phyloP scores from a whole-genome alignment of 2,113 vertebrate genomes.

The Nycticryphes semicollaris region DNA sequence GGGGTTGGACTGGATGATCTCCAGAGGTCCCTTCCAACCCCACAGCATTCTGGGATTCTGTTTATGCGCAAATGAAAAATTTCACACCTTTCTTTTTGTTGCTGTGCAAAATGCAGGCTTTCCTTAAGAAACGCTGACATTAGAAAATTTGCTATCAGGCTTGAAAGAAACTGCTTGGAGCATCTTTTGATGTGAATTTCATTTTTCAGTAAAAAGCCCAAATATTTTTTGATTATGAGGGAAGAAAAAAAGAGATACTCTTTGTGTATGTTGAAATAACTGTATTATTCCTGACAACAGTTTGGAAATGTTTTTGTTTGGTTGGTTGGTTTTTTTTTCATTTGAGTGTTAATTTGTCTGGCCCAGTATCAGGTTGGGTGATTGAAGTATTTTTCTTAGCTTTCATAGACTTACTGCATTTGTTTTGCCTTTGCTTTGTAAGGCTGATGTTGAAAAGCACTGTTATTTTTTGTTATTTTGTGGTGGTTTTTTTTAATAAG shows the following conservation, averaged over 20 bases:
- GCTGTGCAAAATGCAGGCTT: neutral
- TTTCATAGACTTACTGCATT: neutral
- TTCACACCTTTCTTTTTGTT: neutral
- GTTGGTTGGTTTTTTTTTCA: neutral
- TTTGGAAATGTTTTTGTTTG: neutral
- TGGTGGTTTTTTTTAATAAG: neutral
- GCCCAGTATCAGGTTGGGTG: neutral
- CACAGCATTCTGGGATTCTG: too few relatives aligned
- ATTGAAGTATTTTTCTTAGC: neutral
- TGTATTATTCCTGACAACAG: neutral
- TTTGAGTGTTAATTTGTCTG: neutral
- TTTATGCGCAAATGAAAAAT: fast-evolving
- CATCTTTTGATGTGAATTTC: neutral
- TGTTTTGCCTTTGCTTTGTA: neutral
- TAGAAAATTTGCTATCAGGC: neutral
- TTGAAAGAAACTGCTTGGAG: neutral
- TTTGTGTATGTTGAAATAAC: neutral
- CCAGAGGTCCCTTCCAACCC: too few relatives aligned
- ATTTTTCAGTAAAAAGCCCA: neutral
- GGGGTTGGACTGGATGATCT: too few relatives aligned
- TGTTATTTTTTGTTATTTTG: neutral
- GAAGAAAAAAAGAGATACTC: neutral
- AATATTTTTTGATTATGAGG: neutral
- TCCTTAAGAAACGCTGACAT: neutral
- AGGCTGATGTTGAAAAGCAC: neutral